Percentiles rank a stretch among this genome's conserved stretches.
Evolutionary conservation across 2,113 vertebrate species (phyloP).

Genomic region (Mustelus asterias): DNA sequence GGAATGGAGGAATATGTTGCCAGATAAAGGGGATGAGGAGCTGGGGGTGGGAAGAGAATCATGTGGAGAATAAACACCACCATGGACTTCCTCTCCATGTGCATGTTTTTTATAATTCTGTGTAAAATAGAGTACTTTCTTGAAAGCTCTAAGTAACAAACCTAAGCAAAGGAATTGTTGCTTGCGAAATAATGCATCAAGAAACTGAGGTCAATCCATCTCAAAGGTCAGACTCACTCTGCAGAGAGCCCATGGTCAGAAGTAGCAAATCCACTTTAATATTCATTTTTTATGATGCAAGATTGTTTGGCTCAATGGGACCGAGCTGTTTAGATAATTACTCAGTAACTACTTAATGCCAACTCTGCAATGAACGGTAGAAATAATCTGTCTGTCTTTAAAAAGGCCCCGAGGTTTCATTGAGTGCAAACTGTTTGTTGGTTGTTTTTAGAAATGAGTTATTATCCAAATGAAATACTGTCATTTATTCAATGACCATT

Average conservation of each 20-base stretch:
- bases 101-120: neutral
- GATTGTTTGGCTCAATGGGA: neutral
- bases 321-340: neutral
- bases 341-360: neutral
- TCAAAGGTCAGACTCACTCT: neutral
- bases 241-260: neutral
- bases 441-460: neutral
- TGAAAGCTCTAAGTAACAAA: neutral
- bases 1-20: neutral
- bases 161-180: neutral
- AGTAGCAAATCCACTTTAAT: neutral
- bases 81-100: neutral
- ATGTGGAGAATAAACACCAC: neutral
- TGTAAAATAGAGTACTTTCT: neutral
- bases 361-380: neutral
- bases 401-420: neutral
- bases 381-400: neutral
- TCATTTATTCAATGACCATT: conserved; percentile 6
- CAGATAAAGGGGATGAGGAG: neutral
- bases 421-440: conserved; percentile 15
- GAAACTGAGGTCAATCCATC: neutral
- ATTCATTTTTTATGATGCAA: neutral
- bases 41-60: neutral
- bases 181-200: neutral
- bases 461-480: conserved; percentile 25